These are phyloP conservation scores for Eunapius fragilis DNA, from an alignment of 37 sponge, comb jelly and placozoan species.

Conservation along the genomic window DNA sequence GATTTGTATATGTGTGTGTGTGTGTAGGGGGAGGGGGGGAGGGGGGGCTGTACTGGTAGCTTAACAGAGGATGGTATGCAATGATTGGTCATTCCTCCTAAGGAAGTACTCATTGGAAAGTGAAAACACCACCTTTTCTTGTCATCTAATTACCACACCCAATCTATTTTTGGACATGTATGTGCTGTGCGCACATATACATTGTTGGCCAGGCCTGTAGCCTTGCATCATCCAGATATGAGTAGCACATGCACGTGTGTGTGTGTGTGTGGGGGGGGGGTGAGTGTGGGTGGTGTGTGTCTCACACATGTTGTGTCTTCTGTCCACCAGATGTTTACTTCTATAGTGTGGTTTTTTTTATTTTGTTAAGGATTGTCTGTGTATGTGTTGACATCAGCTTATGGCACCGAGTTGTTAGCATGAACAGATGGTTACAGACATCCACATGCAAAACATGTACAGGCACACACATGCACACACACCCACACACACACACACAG, in stretches of 20 bases:
- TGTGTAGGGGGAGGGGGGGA: not conserved
- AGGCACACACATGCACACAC: too few species aligned
- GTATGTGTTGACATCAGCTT: too few species aligned
- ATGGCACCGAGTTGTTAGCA: too few species aligned
- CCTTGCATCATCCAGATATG: not conserved
- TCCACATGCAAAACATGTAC: too few species aligned
- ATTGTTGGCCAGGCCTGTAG: too few species aligned
- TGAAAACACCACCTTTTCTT: not conserved
- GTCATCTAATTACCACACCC: not conserved
- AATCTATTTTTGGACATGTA: not conserved
- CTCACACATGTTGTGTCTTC: not conserved
- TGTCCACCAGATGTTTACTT: not conserved
- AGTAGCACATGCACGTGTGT: not conserved
- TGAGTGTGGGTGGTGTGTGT: not conserved
- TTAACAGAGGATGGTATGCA: not conserved
- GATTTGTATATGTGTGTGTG: too few species aligned
- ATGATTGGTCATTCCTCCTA: not conserved
- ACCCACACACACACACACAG: too few species aligned
- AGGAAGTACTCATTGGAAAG: not conserved
- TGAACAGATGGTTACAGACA: too few species aligned
- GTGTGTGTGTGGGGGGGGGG: not conserved
- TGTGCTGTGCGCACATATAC: too few species aligned
- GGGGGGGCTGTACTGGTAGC: not conserved
- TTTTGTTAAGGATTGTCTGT: too few species aligned
- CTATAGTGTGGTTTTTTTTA: too few species aligned